These are phyloP conservation scores for Eurytoma californica DNA, from an alignment of 2,888 invertebrate species.

Conservation along the genomic window DNA sequence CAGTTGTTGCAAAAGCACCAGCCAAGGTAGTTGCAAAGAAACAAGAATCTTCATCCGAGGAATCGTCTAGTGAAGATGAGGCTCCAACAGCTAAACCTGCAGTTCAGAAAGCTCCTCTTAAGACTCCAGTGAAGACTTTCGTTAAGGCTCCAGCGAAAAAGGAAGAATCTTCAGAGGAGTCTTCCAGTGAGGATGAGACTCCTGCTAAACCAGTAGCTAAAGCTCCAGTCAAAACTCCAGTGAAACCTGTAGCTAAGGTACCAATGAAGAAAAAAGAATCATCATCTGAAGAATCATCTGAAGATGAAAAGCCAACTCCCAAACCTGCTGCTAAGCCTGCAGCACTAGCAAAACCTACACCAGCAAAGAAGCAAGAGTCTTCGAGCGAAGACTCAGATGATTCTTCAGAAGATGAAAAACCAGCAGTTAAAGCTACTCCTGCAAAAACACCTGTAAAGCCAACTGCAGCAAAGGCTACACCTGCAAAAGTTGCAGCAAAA, in stretches of 20 bases:
- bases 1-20: slow-evolving; percentile 49
- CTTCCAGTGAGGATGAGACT: slow-evolving; percentile 69
- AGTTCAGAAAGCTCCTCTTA: slow-evolving; percentile 21
- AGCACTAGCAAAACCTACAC: slow-evolving; percentile 36
- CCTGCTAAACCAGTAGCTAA: slow-evolving; percentile 57
- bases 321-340: slow-evolving; percentile 19
- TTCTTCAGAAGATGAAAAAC: slow-evolving; percentile 69
- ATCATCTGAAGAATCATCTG: slow-evolving; percentile 53
- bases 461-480: slow-evolving; percentile 34
- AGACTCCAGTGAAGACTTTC: slow-evolving; percentile 62
- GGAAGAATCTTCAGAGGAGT: slow-evolving; percentile 69
- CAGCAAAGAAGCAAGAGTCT: slow-evolving; percentile 57
- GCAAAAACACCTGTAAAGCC: slow-evolving; percentile 41
- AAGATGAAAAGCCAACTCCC: slow-evolving; percentile 61
- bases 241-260: slow-evolving; percentile 63
- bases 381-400: slow-evolving; percentile 66
- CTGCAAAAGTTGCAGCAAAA: slow-evolving; percentile 59
- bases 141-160: slow-evolving; percentile 72
- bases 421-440: slow-evolving; percentile 48
- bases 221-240: slow-evolving; percentile 58
- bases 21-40: slow-evolving; percentile 53
- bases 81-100: slow-evolving; percentile 57
- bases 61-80: slow-evolving; percentile 60
- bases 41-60: slow-evolving; percentile 59
- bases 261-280: slow-evolving; percentile 60